These are phyloP conservation scores for Acanthurus tractus DNA, from an alignment of 2,797 vertebrate genomes.

Conservation along the genomic window DNA sequence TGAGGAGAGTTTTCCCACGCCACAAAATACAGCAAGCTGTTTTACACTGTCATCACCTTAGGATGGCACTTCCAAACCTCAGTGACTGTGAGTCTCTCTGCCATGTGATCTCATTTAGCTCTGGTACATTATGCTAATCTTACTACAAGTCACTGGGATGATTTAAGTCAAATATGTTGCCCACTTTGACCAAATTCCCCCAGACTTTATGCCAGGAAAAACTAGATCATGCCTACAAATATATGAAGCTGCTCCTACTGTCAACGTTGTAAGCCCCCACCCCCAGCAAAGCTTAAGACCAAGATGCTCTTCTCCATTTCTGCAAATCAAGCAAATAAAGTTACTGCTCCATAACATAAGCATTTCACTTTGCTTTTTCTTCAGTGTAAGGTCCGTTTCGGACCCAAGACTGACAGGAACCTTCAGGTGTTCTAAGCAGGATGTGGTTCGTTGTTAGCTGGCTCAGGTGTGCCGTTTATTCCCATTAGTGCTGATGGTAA, in stretches of 20 bases:
- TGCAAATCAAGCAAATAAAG: constrained; percentile 63
- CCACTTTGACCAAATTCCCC: constrained; percentile 55
- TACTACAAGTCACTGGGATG: constrained; percentile 59
- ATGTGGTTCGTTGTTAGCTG: constrained; percentile 76
- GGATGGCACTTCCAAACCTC: constrained; percentile 66
- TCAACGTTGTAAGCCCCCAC: constrained; percentile 29
- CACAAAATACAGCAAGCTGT: constrained; percentile 86
- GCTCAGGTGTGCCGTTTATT: constrained; percentile 81
- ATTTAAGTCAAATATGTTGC: constrained; percentile 54
- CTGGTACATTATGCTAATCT: constrained; percentile 75
- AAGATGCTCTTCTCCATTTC: constrained; percentile 48
- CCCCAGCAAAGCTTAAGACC: constrained; percentile 14
- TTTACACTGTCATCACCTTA: constrained; percentile 80
- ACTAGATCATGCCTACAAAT: constrained; percentile 56
- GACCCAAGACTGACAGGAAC: constrained; percentile 54
- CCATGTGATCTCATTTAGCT: constrained; percentile 82
- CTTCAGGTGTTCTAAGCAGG: constrained; percentile 65
- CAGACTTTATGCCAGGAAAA: constrained; percentile 71
- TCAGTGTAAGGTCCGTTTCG: constrained; percentile 47
- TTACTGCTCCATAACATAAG: constrained; percentile 68
- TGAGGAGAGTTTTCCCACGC: constrained; percentile 73
- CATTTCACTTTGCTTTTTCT: constrained; percentile 67
- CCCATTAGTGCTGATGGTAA: constrained; percentile 76
- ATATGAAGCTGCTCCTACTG: constrained; percentile 41
- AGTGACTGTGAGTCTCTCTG: constrained; percentile 48